A percentile compares a stretch with the other conserved stretches of the same genome.
These are phyloP conservation scores for Chironomus riparius DNA, from an alignment of 2,888 invertebrate species.

Conservation along the genomic window DNA sequence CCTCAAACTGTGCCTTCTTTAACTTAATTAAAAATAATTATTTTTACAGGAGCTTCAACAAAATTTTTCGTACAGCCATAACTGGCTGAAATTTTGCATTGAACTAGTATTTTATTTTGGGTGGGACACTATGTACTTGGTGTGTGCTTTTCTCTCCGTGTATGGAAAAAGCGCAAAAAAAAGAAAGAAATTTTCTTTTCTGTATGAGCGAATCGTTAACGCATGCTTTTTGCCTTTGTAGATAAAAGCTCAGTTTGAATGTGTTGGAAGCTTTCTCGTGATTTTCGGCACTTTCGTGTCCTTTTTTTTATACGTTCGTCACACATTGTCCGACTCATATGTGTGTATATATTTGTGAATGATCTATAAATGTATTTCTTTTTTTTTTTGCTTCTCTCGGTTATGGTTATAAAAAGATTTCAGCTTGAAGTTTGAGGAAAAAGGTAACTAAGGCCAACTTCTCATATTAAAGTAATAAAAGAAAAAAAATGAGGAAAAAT, in stretches of 20 bases:
- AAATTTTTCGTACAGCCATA: constrained; percentile 22
- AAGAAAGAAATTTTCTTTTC: too few species aligned
- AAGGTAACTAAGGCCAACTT: constrained; percentile 15
- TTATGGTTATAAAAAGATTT: constrained; percentile 25
- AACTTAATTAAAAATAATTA: not conserved
- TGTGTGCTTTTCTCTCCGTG: constrained; percentile 1
- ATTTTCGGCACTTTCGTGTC: not conserved
- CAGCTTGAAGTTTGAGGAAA: constrained; percentile 4
- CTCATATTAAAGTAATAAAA: not conserved
- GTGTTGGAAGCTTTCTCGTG: constrained; percentile 16
- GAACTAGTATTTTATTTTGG: constrained; percentile 27
- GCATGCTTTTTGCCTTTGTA: constrained; percentile 26
- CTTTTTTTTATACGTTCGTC: not conserved
- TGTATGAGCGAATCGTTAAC: constrained; percentile 19
- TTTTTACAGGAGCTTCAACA: constrained; percentile 12
- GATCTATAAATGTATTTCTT: not conserved
- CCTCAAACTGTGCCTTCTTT: not conserved
- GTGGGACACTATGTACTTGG: constrained; percentile 20
- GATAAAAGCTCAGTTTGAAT: constrained; percentile 3
- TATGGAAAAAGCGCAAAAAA: constrained; percentile 22
- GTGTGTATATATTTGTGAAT: not conserved
- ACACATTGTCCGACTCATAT: not conserved
- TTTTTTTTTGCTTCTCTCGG: constrained; percentile 13
- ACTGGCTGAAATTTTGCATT: constrained; percentile 26
- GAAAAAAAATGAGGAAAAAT: not conserved